Percentiles rank a stretch among this genome's conserved stretches.
These are phyloP conservation scores for Galbula dea DNA, from an alignment of 2,113 vertebrate genomes.

Conservation along the genomic window DNA sequence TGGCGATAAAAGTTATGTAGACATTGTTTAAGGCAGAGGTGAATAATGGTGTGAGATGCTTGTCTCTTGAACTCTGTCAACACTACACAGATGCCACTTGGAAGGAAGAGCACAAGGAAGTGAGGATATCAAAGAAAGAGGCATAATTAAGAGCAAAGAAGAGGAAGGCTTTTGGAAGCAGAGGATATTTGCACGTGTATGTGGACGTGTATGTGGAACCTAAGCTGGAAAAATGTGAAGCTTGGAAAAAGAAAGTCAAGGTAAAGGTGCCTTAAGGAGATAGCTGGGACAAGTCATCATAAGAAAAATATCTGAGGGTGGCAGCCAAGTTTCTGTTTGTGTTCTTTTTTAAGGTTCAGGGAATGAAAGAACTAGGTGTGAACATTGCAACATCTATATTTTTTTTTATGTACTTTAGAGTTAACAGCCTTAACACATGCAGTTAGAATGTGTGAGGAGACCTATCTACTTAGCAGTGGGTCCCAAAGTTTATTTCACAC, in stretches of 20 bases:
- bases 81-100: background rate
- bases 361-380: background rate
- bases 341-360: constrained; percentile 18
- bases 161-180: background rate
- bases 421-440: background rate
- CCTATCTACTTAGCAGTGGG: background rate
- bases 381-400: constrained; percentile 6
- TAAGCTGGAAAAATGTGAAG: background rate
- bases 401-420: constrained; percentile 1
- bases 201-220: background rate
- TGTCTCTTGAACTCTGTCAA: background rate
- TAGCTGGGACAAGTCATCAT: background rate
- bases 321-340: constrained; percentile 37
- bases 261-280: background rate
- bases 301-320: background rate
- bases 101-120: background rate
- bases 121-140: background rate
- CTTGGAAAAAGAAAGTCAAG: background rate
- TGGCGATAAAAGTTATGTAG: background rate
- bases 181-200: background rate
- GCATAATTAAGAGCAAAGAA: background rate
- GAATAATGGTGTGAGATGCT: background rate
- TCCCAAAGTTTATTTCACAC: background rate
- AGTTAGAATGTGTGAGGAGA: background rate
- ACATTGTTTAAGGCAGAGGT: background rate